Evolutionary conservation across 2,888 invertebrate species (phyloP), one percentile per base, ranked within the genome.

Genomic region (Pollenia griseotomentosa): DNA sequence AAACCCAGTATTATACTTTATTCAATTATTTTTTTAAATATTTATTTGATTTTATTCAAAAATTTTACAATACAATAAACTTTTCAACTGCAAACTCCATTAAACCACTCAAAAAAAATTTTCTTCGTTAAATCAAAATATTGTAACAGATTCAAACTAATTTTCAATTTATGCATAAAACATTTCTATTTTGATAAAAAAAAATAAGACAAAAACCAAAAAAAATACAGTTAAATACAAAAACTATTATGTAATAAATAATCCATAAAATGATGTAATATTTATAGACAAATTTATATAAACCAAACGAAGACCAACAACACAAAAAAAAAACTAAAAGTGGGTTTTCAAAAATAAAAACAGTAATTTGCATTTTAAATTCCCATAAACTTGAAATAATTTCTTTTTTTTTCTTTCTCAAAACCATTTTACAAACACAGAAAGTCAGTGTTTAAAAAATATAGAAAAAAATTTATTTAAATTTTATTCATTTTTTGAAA

Each of bases 371-470:
- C 79, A 86, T 83, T 83, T 75, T 57, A 57, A 83, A 83, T 86
- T 86, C 79, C 75, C 75, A 79, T 80, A 86, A 86, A 86, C 83
- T 86, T 86, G 78, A 86, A 86, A 79, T 65, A 61, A 42, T 65
- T 63, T 70, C 79, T 61, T 65, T 19, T 74, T 19, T 12, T 53
- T 57, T 12, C 9, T 74, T 61, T 42, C 57, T n/a, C 16, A 61
- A 33, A 61, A 83, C 2, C 23, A 4, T 46, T 55, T 61, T 63
- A 42, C 16, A 61, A 82, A 75, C 16, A 51, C 14, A 53, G 46
- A 77, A 57, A 40, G 19, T 61, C 33, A 16, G 33, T 33, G 33
- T 42, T 82, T 44, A 8, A 61, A 68, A 44, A 51, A 2, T 6
- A 46, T 33, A 77, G 75, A 68, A 16, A 19, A 33, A 16, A 2